Percentiles rank a stretch among this genome's conserved stretches.
Conservation (phyloP, 37 sponge, comb jelly and placozoan species). For the Cladorhizidae sp. region DNA sequence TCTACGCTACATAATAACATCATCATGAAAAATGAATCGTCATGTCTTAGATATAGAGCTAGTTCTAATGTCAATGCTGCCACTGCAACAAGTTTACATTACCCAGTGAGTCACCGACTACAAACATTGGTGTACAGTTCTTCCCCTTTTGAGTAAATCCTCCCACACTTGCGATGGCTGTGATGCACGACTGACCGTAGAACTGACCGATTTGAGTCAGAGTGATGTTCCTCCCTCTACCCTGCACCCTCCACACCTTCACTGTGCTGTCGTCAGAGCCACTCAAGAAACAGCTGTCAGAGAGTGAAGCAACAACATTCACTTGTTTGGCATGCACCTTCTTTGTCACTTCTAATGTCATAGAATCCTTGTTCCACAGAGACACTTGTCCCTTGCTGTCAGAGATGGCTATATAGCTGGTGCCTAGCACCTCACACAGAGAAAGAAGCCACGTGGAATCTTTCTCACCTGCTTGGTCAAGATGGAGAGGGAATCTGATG, state of each 20-base stretch:
- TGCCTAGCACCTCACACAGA: conserved; percentile 16
- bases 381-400: conserved; percentile 62
- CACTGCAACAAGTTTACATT: conserved; percentile 56
- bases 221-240: background rate
- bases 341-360: conserved; percentile 28
- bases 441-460: conserved; percentile 47
- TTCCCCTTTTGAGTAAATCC: conserved; percentile 11
- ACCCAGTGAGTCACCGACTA: conserved; percentile 63
- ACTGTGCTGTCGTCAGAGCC: conserved; percentile 83
- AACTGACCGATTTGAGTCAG: conserved; percentile 74
- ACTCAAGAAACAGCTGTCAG: conserved; percentile 40
- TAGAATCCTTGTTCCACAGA: conserved; percentile 42
- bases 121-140: conserved; percentile 27
- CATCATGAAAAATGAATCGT: too few relatives aligned
- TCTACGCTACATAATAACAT: too few relatives aligned
- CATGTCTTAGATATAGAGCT: too few relatives aligned
- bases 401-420: conserved; percentile 37
- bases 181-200: conserved; percentile 60
- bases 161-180: conserved; percentile 12
- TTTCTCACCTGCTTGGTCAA: background rate
- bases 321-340: conserved; percentile 60
- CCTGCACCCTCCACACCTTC: conserved; percentile 74
- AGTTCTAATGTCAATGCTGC: conserved; percentile 23
- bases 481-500: conserved; percentile 11
- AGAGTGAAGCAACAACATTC: conserved; percentile 26